These are phyloP conservation scores for Crocidura indochinensis DNA, from an alignment of 2,797 vertebrate species.

Conservation along the genomic window DNA sequence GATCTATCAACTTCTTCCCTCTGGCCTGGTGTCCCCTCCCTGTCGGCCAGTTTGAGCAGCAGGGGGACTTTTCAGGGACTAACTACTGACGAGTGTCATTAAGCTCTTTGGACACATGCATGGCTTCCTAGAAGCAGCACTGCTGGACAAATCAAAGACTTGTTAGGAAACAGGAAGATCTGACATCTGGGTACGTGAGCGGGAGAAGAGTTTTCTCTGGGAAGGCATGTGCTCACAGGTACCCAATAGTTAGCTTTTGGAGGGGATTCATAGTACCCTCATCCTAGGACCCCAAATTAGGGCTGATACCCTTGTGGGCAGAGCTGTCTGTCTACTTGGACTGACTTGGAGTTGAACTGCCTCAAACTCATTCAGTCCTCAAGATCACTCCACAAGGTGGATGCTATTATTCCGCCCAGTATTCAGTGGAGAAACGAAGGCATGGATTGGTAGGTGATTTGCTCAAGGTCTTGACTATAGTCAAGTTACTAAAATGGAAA, in stretches of 20 bases:
- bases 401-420: background rate
- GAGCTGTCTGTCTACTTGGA: background rate
- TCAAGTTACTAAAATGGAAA: background rate
- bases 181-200: background rate
- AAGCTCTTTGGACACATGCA: background rate
- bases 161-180: background rate
- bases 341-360: rapidly evolving
- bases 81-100: rapidly evolving
- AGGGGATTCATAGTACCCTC: background rate
- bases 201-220: background rate
- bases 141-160: rapidly evolving
- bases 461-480: background rate
- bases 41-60: background rate
- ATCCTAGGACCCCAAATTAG: background rate
- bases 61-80: background rate
- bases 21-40: background rate
- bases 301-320: no score
- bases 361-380: background rate
- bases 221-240: no score
- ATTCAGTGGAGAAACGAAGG: conserved; percentile 4
- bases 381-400: rapidly evolving
- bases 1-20: background rate
- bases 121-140: background rate
- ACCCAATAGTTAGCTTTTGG: background rate
- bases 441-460: rapidly evolving